A percentile compares a stretch with the other conserved stretches of the same genome.
These are phyloP conservation scores for Rousettus leschenaultii DNA, from an alignment of 2,113 vertebrate genomes.

Conservation along the genomic window DNA sequence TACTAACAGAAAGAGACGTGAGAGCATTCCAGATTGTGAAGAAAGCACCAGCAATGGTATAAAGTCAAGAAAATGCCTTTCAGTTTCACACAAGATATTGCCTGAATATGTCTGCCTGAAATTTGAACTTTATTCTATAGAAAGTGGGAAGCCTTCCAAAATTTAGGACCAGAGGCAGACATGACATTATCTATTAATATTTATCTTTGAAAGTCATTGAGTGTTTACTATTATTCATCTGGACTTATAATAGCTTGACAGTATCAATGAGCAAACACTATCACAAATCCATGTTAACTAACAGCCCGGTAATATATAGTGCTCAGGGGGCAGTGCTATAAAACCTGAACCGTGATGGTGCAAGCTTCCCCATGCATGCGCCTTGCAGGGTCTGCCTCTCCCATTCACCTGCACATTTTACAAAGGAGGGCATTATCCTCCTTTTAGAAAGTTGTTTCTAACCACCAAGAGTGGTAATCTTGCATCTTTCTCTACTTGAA, in stretches of 20 bases:
- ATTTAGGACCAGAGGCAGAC: background rate
- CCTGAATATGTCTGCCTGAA: background rate
- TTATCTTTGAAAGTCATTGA: background rate
- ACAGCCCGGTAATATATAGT: conserved; percentile 72
- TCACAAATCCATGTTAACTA: conserved; percentile 53
- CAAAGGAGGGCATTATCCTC: conserved; percentile 74
- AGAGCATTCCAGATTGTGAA: background rate
- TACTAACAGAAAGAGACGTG: background rate
- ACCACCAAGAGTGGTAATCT: conserved; percentile 78
- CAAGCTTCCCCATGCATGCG: conserved; percentile 48
- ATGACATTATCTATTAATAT: background rate
- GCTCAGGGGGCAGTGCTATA: conserved; percentile 26
- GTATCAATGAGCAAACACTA: conserved; percentile 74
- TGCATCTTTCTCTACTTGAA: conserved; percentile 79
- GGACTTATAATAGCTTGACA: conserved; percentile 72
- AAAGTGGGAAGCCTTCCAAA: background rate
- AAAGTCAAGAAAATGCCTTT: background rate
- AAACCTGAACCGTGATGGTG: conserved; percentile 37
- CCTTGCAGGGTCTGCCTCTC: conserved; percentile 62
- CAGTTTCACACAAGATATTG: background rate
- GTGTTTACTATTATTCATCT: conserved; percentile 73
- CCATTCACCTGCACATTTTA: conserved; percentile 66
- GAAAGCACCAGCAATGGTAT: background rate
- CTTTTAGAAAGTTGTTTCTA: conserved; percentile 72
- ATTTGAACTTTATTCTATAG: background rate